A percentile compares a stretch with the other conserved stretches of the same genome.
phyloP scores from a whole-genome alignment of 92 coral and sea anemone species.

The Bergia puertoricense region DNA sequence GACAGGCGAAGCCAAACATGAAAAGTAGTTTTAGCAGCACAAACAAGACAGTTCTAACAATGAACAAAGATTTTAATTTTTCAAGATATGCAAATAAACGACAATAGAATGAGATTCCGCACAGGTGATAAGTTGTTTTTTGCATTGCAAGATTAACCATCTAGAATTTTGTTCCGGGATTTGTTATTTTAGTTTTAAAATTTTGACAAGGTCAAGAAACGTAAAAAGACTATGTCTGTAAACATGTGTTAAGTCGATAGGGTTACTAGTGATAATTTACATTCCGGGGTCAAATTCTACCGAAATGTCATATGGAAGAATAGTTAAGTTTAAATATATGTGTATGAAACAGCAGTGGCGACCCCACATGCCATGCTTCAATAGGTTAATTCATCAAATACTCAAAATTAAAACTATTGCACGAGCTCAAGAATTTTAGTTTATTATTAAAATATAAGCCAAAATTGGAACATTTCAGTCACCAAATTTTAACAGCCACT shows the following conservation, averaged over 20 bases:
- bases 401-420: not conserved
- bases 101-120: not conserved
- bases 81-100: slow-evolving; percentile 12
- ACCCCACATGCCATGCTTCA: slow-evolving; percentile 1
- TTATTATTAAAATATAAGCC: slow-evolving; percentile 20
- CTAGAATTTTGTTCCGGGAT: not conserved
- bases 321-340: slow-evolving; percentile 19
- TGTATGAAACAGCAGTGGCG: slow-evolving; percentile 15
- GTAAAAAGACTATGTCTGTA: not conserved
- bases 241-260: slow-evolving; percentile 36
- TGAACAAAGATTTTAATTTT: not conserved
- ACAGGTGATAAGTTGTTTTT: not conserved
- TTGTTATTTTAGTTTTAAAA: not conserved
- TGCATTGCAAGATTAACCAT: not conserved
- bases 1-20: not conserved
- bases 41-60: not conserved
- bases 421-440: not conserved
- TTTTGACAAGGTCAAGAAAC: not conserved
- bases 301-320: slow-evolving; percentile 32
- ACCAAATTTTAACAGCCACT: not conserved
- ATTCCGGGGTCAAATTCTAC: slow-evolving; percentile 22
- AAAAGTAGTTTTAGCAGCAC: not conserved
- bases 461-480: not conserved
- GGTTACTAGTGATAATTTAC: not conserved
- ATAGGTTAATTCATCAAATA: not conserved